Conservation (phyloP, 2,113 vertebrate genomes). For the Aldabrachelys gigantea region DNA sequence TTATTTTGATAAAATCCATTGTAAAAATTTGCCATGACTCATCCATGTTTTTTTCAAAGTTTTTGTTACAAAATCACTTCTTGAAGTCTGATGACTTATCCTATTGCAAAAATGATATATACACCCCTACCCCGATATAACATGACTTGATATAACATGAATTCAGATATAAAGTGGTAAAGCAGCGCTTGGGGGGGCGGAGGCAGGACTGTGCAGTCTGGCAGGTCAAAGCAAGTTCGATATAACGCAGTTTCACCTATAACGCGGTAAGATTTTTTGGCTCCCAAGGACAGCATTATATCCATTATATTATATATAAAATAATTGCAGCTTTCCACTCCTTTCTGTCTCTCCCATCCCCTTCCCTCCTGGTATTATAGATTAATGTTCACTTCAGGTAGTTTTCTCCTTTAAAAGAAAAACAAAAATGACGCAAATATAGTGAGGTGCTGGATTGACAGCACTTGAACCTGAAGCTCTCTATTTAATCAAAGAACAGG, state of each 20-base stretch:
- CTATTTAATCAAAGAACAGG: background rate
- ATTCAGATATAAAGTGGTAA: too few relatives aligned
- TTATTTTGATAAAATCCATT: background rate
- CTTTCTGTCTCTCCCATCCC: background rate
- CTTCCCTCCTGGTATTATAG: rapidly evolving
- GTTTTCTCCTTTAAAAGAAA: background rate
- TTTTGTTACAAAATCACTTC: background rate
- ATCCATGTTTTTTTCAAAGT: constrained; percentile 1
- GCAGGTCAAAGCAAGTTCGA: too few relatives aligned
- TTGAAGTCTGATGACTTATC: background rate
- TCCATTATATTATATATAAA: background rate
- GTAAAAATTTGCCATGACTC: constrained; percentile 10
- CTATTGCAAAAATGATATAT: background rate
- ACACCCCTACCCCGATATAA: too few relatives aligned
- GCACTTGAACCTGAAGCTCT: background rate
- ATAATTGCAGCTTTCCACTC: background rate
- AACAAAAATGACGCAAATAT: background rate
- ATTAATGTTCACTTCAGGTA: background rate
- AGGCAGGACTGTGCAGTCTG: too few relatives aligned
- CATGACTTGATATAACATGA: too few relatives aligned
- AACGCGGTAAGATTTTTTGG: too few relatives aligned
- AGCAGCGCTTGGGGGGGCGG: too few relatives aligned
- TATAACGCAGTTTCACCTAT: too few relatives aligned
- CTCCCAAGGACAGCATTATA: too few relatives aligned
- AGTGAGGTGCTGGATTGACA: background rate